Base-by-base conservation (phyloP, 2,888 invertebrate species). In the Micoletzkya japonica region DNA sequence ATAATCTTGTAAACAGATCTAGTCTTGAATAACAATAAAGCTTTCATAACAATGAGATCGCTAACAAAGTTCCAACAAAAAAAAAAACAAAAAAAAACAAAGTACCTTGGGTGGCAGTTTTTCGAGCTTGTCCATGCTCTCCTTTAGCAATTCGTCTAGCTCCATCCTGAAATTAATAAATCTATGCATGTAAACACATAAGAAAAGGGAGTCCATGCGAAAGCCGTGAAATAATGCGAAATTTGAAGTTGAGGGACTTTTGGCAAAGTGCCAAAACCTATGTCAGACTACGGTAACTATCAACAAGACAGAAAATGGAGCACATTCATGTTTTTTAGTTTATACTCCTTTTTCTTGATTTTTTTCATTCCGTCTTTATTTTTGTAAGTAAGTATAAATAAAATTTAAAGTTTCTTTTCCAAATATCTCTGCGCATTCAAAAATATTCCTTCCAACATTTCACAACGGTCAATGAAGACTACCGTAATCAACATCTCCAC, bases 271-370 rank as follows among this genome's bases (percentile, higher is more conserved):
- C 14, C 14, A 49, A 1, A 26, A 14, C 44, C 10, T 10, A 10
- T 20, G n/a, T n/a, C 32, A 63, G 26, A 50, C 24, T 64, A 64
- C 63, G 63, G 63, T 64, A 64, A 7, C 24, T 54, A 10, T 14
- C 44, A 44, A 44, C 44, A 44, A 44, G 44, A n/a, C n/a, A n/a
- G n/a, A n/a, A n/a, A n/a, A n/a, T n/a, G n/a, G n/a, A n/a, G n/a
- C 58, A 58, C 58, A 58, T 58, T 39, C 39, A 39, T 39, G 7
- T 17, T 14, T 6, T 14, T 6, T 6, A 6, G 24, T 6, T 52
- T n/a, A 14, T 24, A 26, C 24, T 1, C 24, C 36, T 24, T 6
- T 6, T n/a, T 52, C 52, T 6, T 14, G n/a, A n/a, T 52, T 52
- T 6, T n/a, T 52, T n/a, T 14, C 52, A 52, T n/a, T n/a, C n/a